Conservation (phyloP, 1,140 invertebrate genomes). For the Cephus cinctus region DNA sequence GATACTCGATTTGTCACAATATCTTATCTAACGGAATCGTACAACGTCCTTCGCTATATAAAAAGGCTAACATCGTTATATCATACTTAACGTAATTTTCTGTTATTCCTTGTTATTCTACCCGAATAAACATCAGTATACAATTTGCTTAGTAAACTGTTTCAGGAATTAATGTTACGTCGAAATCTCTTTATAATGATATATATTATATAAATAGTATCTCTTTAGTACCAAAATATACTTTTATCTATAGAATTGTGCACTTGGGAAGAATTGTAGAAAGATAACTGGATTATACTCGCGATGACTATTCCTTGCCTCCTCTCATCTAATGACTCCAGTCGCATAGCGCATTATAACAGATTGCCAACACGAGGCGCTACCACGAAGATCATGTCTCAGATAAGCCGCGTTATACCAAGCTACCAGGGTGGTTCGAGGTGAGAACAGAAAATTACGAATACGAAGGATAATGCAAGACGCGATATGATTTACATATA, state of each 20-base stretch:
- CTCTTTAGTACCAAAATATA: no score
- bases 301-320: not conserved
- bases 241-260: no score
- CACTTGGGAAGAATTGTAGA: no score
- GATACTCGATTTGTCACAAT: not conserved
- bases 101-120: no score
- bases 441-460: slow-evolving; percentile 23
- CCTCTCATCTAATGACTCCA: slow-evolving; percentile 9
- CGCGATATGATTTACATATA: slow-evolving; percentile 22
- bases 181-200: no score
- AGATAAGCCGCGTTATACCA: slow-evolving; percentile 21
- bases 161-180: no score
- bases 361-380: slow-evolving; percentile 32
- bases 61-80: no score
- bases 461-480: slow-evolving; percentile 1
- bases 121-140: no score
- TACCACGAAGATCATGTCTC: slow-evolving; percentile 28
- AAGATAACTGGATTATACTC: not conserved
- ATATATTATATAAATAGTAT: no score
- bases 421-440: slow-evolving; percentile 4
- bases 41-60: no score
- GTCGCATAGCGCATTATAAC: slow-evolving; percentile 22
- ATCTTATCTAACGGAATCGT: not conserved
- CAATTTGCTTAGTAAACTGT: no score
- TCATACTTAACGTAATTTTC: no score